phyloP scores from a whole-genome alignment of 2,888 invertebrate species.

The Eupelmus urozonus region DNA sequence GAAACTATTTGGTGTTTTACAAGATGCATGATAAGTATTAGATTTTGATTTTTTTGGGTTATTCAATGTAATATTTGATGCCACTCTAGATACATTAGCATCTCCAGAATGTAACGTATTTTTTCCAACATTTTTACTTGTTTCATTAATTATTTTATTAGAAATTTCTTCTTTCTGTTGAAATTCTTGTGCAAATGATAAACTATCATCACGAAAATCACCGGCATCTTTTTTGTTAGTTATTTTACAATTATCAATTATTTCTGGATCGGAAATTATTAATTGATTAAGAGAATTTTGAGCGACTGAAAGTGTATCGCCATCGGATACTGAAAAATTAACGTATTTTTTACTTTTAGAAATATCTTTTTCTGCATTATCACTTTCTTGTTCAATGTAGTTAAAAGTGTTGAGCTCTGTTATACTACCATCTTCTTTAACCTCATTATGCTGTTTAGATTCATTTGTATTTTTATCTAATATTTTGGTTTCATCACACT shows the following conservation, averaged over 20 bases:
- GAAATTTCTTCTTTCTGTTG: not conserved
- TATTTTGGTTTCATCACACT: not conserved
- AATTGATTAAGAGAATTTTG: not conserved
- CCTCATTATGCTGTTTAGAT: too few relatives aligned
- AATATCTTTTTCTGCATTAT: not conserved
- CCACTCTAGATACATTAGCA: not conserved
- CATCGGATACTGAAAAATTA: conserved; percentile 8
- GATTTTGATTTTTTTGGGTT: not conserved
- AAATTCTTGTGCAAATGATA: not conserved
- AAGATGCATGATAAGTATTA: conserved; percentile 2
- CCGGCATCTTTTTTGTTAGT: conserved; percentile 15
- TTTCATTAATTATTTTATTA: not conserved
- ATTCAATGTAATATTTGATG: not conserved
- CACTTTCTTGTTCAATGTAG: conserved; percentile 9
- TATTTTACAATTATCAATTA: conserved; percentile 11
- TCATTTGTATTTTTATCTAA: not conserved
- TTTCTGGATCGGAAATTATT: too few relatives aligned
- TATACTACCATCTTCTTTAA: too few relatives aligned
- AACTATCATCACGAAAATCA: conserved; percentile 19
- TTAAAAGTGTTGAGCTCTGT: too few relatives aligned
- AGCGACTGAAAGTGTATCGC: not conserved
- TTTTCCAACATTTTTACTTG: not conserved
- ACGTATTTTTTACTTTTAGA: not conserved
- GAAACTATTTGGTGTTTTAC: not conserved
- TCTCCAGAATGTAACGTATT: conserved; percentile 18